phyloP scores from a whole-genome alignment of 2,797 vertebrate genomes.

The Chelon labrosus region DNA sequence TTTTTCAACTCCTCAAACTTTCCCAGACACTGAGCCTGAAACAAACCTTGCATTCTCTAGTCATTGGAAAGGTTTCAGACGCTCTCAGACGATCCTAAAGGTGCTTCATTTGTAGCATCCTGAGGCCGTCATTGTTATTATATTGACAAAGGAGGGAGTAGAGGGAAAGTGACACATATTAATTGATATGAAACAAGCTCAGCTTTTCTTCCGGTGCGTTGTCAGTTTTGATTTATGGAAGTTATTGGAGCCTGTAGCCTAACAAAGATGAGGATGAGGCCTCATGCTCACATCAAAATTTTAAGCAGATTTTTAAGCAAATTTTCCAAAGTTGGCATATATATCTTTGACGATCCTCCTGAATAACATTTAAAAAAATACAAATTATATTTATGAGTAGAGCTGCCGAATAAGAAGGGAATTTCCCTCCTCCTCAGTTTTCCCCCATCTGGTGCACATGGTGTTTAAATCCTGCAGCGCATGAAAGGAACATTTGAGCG shows the following conservation, averaged over 20 bases:
- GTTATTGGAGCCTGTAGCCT: conserved; percentile 20
- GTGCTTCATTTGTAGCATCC: neutral
- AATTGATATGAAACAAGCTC: conserved; percentile 41
- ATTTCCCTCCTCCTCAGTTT: neutral
- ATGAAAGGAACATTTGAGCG: conserved; percentile 44
- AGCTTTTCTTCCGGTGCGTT: neutral
- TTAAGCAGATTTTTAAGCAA: neutral
- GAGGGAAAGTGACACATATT: conserved; percentile 22
- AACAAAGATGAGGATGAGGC: conserved; percentile 4
- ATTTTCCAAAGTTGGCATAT: neutral
- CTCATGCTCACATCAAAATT: neutral
- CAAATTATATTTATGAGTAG: neutral
- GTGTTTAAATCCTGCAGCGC: conserved; percentile 29
- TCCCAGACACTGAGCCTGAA: no score
- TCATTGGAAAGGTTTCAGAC: neutral
- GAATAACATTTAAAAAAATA: neutral
- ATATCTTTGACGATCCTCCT: neutral
- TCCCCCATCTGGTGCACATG: neutral
- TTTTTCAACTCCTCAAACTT: no score
- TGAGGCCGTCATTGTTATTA: neutral
- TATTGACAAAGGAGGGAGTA: conserved; percentile 24
- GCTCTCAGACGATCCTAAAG: neutral
- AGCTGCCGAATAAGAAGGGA: conserved; percentile 13
- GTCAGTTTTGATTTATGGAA: conserved; percentile 52
- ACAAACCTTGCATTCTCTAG: no score